A percentile compares a stretch with the other conserved stretches of the same genome.
These are phyloP conservation scores for Nematolebias whitei DNA, from an alignment of 2,113 vertebrate genomes.

Conservation along the genomic window DNA sequence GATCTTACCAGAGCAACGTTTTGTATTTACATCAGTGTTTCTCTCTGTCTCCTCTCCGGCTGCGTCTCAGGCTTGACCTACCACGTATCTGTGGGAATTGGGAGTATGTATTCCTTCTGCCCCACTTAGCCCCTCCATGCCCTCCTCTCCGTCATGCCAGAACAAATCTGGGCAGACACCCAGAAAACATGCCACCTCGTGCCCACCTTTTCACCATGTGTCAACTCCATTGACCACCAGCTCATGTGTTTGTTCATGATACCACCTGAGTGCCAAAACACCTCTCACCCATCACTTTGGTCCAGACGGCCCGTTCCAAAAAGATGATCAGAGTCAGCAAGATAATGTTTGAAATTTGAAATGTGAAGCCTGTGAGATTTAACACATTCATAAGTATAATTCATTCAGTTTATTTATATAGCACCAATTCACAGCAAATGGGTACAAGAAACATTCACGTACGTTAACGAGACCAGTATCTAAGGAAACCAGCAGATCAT, in stretches of 20 bases:
- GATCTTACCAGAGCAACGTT: constrained; percentile 1
- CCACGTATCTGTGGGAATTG: constrained; percentile 94
- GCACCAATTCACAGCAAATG: too few species aligned
- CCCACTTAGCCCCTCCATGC: constrained; percentile 65
- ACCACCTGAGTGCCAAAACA: constrained; percentile 16
- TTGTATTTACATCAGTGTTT: constrained; percentile 32
- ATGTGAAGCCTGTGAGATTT: too few species aligned
- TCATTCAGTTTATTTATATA: too few species aligned
- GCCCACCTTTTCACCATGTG: constrained; percentile 55
- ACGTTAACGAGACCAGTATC: too few species aligned
- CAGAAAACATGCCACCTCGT: constrained; percentile 63
- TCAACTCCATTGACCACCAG: constrained; percentile 59
- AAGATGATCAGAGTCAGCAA: not conserved
- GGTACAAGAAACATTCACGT: too few species aligned
- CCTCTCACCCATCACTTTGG: constrained; percentile 12
- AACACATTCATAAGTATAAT: too few species aligned
- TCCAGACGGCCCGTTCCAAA: constrained; percentile 8
- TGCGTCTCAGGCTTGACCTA: constrained; percentile 92
- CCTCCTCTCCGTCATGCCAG: constrained; percentile 66
- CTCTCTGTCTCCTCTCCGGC: constrained; percentile 52
- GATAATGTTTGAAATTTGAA: too few species aligned
- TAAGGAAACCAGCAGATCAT: too few species aligned
- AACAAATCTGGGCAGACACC: constrained; percentile 66
- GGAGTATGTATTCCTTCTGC: constrained; percentile 90
- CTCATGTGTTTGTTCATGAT: constrained; percentile 56